Conservation (phyloP, 2,888 invertebrate species). For the Laothoe populi region DNA sequence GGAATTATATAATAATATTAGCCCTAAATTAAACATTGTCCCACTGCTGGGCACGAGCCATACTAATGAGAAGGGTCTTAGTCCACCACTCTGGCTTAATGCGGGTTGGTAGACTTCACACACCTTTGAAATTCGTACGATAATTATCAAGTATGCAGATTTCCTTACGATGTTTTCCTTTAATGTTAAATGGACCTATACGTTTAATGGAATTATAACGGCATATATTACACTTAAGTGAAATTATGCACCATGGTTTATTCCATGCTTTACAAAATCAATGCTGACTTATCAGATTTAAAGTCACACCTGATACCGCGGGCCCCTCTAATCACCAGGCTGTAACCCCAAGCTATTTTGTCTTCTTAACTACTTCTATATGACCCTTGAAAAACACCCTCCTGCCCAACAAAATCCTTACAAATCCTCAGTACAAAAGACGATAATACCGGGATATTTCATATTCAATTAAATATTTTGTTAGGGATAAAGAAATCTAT, state of each 20-base stretch:
- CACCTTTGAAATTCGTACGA: no score
- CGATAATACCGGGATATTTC: conserved; percentile 84
- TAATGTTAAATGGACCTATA: no score
- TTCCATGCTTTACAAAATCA: conserved; percentile 1
- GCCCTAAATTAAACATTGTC: no score
- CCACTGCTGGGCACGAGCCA: no score
- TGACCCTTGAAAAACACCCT: conserved; percentile 74
- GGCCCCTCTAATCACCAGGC: conserved; percentile 45
- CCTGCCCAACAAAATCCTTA: conserved; percentile 55
- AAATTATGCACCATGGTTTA: background rate
- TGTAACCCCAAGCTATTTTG: conserved; percentile 64
- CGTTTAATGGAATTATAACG: no score
- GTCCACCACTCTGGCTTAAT: no score
- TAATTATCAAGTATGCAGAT: no score
- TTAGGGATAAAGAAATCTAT: conserved; percentile 85
- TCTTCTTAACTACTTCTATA: conserved; percentile 72
- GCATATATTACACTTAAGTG: background rate
- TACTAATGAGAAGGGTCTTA: no score
- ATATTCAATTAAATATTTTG: conserved; percentile 90
- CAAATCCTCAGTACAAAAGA: conserved; percentile 80
- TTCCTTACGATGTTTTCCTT: no score
- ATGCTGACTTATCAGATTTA: conserved; percentile 46
- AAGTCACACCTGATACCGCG: conserved; percentile 61
- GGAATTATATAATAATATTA: no score
- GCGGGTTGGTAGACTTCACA: no score